Conservation (phyloP, 2,797 vertebrate species). For the Spea hammondii region DNA sequence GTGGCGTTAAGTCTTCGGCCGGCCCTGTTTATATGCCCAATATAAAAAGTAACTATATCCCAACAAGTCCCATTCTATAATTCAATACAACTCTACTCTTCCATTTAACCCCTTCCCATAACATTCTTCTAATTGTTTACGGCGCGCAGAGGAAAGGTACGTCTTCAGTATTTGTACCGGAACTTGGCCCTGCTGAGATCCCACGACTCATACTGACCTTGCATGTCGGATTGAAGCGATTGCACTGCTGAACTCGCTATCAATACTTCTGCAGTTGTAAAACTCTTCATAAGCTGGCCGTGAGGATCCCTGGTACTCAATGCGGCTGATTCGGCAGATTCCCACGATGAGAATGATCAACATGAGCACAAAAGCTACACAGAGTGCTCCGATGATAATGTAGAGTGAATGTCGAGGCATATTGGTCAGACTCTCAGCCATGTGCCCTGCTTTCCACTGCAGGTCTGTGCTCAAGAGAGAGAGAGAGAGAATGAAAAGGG, state of each 20-base stretch:
- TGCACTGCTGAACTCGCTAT: constrained; percentile 94
- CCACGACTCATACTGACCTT: constrained; percentile 71
- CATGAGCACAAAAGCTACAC: constrained; percentile 97
- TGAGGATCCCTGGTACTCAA: constrained; percentile 97
- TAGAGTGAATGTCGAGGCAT: constrained; percentile 98
- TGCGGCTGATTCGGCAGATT: constrained; percentile 98
- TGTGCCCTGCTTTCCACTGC: constrained; percentile 91
- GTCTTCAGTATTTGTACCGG: too few species aligned
- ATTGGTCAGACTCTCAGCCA: constrained; percentile 89
- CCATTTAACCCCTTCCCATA: too few species aligned
- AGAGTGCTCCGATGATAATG: constrained; percentile 95
- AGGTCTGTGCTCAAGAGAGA: constrained; percentile 73
- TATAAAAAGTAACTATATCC: too few species aligned
- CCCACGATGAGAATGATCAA: constrained; percentile 97
- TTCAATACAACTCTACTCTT: too few species aligned
- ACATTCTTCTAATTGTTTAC: too few species aligned
- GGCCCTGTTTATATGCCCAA: too few species aligned
- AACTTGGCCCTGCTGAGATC: too few species aligned
- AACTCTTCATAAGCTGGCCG: constrained; percentile 96
- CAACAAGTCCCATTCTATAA: too few species aligned
- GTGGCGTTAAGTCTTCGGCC: too few species aligned
- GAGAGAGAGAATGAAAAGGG: neutral
- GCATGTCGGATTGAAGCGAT: constrained; percentile 96
- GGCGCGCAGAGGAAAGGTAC: too few species aligned
- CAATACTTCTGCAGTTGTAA: constrained; percentile 97